phyloP scores from a whole-genome alignment of 2,888 invertebrate genomes.

The Busseola fusca region DNA sequence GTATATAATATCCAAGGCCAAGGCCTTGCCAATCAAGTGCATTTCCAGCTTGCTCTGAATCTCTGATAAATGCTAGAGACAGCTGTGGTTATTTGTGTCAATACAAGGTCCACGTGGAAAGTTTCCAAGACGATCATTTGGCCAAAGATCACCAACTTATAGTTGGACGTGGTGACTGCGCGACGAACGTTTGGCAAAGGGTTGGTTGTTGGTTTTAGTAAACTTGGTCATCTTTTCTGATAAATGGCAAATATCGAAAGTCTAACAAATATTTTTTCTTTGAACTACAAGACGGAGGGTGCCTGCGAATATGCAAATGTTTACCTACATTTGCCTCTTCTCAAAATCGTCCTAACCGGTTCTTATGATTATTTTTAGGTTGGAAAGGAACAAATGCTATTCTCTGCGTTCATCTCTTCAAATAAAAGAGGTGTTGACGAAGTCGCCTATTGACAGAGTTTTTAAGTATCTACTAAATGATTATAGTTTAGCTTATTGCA shows the following conservation, averaged over 20 bases:
- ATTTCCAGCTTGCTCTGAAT: slow-evolving; percentile 21
- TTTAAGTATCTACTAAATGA: slow-evolving; percentile 1
- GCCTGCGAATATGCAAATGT: neutral
- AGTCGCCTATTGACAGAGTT: neutral
- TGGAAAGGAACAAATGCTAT: neutral
- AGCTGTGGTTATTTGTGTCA: slow-evolving; percentile 50
- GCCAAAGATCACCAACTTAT: slow-evolving; percentile 37
- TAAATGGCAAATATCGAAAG: slow-evolving; percentile 1
- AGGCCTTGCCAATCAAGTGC: neutral
- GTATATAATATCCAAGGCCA: neutral
- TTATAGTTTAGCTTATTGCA: neutral
- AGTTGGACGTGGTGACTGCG: slow-evolving; percentile 3
- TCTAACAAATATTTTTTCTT: neutral
- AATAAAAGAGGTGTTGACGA: neutral
- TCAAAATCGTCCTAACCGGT: neutral
- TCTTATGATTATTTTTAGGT: neutral
- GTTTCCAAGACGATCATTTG: slow-evolving; percentile 43
- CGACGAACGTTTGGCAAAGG: slow-evolving; percentile 20
- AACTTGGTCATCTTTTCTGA: neutral
- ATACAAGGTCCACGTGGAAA: slow-evolving; percentile 54
- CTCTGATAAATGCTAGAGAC: slow-evolving; percentile 11
- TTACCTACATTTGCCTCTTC: slow-evolving; percentile 13
- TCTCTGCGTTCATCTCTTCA: neutral
- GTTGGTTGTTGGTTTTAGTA: slow-evolving; percentile 31
- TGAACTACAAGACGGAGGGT: neutral